A percentile compares a stretch with the other conserved stretches of the same genome.
Evolutionary conservation across 2,113 vertebrate species (phyloP).

Genomic region (Caretta caretta): DNA sequence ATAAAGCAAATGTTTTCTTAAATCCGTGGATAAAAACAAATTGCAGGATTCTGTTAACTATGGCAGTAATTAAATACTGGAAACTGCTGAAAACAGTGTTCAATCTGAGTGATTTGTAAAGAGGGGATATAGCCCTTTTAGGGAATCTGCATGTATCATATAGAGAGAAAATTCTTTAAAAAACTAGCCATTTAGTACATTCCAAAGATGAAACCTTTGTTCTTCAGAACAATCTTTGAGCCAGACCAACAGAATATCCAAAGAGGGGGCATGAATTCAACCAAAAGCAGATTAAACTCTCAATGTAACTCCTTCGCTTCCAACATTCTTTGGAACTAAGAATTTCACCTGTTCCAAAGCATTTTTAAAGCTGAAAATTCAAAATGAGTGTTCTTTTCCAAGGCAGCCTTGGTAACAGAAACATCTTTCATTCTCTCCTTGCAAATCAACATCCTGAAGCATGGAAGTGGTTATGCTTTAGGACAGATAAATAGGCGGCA

Average conservation of each 20-base stretch:
- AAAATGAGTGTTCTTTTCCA: constrained; percentile 80
- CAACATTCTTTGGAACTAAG: background rate
- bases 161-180: background rate
- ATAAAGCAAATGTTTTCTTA: constrained; percentile 31
- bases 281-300: background rate
- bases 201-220: background rate
- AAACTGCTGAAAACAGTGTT: background rate
- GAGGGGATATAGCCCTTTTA: background rate
- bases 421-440: constrained; percentile 82
- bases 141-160: background rate
- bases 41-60: constrained; percentile 27
- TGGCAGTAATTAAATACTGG: background rate
- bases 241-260: background rate
- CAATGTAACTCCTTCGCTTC: background rate
- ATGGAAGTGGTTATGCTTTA: constrained; percentile 79
- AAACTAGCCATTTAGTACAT: background rate
- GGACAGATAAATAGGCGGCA: background rate
- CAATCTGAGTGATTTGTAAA: background rate
- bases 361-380: background rate
- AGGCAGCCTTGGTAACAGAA: constrained; percentile 84
- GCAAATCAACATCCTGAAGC: constrained; percentile 85
- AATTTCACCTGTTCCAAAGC: background rate
- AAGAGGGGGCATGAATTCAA: background rate
- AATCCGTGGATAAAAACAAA: constrained; percentile 44
- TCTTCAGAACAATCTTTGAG: background rate